These are phyloP conservation scores for Nothocercus julius DNA, from an alignment of 2,113 vertebrate species.

Conservation along the genomic window DNA sequence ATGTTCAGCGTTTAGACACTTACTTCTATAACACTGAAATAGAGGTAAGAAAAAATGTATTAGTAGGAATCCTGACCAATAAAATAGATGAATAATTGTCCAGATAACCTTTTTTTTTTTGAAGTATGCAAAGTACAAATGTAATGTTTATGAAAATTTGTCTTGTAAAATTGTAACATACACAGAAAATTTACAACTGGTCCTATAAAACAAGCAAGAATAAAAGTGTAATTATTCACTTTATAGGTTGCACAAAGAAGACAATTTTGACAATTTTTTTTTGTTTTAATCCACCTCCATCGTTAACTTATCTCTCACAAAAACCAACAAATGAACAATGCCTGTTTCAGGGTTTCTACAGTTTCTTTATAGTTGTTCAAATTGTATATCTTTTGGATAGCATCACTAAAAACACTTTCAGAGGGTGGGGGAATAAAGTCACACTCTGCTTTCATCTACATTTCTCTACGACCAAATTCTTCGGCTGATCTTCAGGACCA, in stretches of 20 bases:
- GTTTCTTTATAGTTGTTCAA: neutral
- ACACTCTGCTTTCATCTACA: neutral
- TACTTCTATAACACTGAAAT: neutral
- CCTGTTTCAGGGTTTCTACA: neutral
- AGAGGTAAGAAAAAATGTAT: neutral
- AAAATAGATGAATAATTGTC: neutral
- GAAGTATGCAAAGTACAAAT: neutral
- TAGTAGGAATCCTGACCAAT: neutral
- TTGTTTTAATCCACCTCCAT: neutral
- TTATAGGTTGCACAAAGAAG: neutral
- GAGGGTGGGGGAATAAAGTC: neutral
- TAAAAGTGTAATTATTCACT: neutral
- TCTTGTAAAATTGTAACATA: neutral
- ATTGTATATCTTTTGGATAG: neutral
- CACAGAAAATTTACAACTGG: neutral
- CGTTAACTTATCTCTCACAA: neutral
- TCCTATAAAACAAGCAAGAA: neutral
- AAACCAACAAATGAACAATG: neutral
- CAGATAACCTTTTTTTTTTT: neutral
- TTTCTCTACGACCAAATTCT: neutral
- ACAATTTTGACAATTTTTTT: neutral
- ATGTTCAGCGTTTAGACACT: neutral
- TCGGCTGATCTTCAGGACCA: conserved; percentile 1
- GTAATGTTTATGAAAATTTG: neutral
- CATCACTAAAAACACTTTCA: neutral